Base-by-base conservation (phyloP, 2,888 invertebrate species). In the Synanthedon myopaeformis region DNA sequence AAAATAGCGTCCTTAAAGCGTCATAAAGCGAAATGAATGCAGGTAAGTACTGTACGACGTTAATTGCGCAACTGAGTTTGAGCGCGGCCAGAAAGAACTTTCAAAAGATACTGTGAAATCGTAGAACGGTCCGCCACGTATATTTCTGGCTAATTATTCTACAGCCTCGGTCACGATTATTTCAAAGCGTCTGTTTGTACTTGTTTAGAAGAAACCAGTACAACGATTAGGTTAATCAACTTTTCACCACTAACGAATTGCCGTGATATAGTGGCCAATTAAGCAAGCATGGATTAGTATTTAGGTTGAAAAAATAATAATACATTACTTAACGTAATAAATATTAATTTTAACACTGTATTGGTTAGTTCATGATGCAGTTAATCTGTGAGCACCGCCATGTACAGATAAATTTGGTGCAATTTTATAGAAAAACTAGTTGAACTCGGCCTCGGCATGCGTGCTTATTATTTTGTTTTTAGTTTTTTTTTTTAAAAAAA, bases 91-190 rank as follows among this genome's bases (percentile, higher is more conserved):
- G 60, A 72, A 69, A 76, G 69, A 77, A 82, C 82, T 86, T 85
- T 85, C 82, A 81, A 83, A 82, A 77, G 76, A 79, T 74, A 76
- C 79, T 78, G 72, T 79, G 81, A 82, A 82, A 82, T 81, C 74
- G 67, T 68, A 72, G 70, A 73, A 68, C 65, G 63, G 66, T 69
- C 67, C 64, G 62, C 49, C 49, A 17, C 65, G 68, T 68, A 70
- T 71, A 69, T 69, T 74, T 73, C 70, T 71, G 61, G 67, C 81
- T 84, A 85, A 85, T 83, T 84, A 85, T 79, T 79, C 70, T 70
- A 69, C 67, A 74, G 66, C 65, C 62, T 67, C 61, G 63, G 76
- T 83, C 84, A 84, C 85, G 82, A 83, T 70, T 79, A 70, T 76
- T 74, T 74, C 62, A 69, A 74, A 72, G 67, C 62, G 61, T 53